Conservation (phyloP, 1,140 invertebrate species). For the Drosophila simulans region DNA sequence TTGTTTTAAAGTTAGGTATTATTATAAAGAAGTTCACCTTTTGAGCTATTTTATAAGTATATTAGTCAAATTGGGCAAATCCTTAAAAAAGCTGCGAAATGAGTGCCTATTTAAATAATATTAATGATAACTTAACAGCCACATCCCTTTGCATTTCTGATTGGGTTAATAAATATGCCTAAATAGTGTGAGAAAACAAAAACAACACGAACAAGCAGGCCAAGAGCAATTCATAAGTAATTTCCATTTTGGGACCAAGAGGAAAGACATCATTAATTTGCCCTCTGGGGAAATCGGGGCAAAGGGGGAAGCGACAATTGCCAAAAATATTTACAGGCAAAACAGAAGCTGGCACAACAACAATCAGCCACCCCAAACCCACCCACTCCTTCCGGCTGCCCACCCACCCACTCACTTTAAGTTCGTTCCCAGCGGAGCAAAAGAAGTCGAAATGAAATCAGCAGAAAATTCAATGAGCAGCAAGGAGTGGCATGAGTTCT, state of each 20-base stretch:
- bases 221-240: slow-evolving; percentile 64
- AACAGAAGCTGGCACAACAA: slow-evolving; percentile 63
- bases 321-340: slow-evolving; percentile 81
- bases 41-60: too few relatives aligned
- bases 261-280: slow-evolving; percentile 79
- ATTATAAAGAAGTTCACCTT: too few relatives aligned
- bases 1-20: too few relatives aligned
- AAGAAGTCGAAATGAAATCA: slow-evolving; percentile 83
- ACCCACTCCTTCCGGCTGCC: slow-evolving; percentile 16
- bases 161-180: slow-evolving; percentile 69
- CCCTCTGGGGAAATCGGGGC: slow-evolving; percentile 21
- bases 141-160: background rate
- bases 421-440: slow-evolving; percentile 78
- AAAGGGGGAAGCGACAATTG: slow-evolving; percentile 58
- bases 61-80: too few relatives aligned
- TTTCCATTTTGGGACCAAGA: slow-evolving; percentile 51
- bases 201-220: slow-evolving; percentile 13
- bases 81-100: too few relatives aligned
- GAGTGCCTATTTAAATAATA: too few relatives aligned
- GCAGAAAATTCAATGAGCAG: slow-evolving; percentile 81
- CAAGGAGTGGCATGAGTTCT: background rate
- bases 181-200: slow-evolving; percentile 71
- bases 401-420: slow-evolving; percentile 35
- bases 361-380: slow-evolving; percentile 54
- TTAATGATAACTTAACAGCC: too few relatives aligned